phyloP scores from a whole-genome alignment of 2,797 vertebrate species.

The Sebastes hubbsi region DNA sequence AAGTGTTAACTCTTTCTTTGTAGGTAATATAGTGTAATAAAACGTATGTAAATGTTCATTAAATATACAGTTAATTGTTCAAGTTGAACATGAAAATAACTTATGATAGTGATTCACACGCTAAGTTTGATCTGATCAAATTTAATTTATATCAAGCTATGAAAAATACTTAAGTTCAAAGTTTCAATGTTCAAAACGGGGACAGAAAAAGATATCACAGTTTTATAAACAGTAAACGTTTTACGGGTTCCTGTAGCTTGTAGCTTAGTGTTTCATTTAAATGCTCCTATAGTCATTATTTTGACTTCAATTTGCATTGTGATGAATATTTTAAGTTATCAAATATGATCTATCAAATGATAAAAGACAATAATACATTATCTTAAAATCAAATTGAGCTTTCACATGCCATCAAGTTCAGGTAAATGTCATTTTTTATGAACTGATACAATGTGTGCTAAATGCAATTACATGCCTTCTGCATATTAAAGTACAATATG shows the following conservation, averaged over 20 bases:
- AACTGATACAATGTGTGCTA: constrained; percentile 66
- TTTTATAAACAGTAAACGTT: constrained; percentile 10
- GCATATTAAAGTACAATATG: constrained; percentile 80
- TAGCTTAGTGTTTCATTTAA: constrained; percentile 3
- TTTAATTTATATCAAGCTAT: not conserved
- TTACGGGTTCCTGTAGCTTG: not conserved
- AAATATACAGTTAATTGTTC: constrained; percentile 5
- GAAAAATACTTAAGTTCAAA: not conserved
- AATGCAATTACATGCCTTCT: constrained; percentile 83
- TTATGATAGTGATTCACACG: not conserved
- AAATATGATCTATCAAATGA: constrained; percentile 28
- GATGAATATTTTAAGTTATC: constrained; percentile 19
- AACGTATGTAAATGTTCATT: not conserved
- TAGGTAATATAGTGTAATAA: not conserved
- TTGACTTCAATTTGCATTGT: constrained; percentile 7
- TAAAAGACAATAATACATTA: constrained; percentile 40
- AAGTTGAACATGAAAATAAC: not conserved
- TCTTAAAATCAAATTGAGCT: constrained; percentile 39
- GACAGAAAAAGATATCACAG: constrained; percentile 12
- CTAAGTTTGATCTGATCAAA: not conserved
- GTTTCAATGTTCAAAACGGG: constrained; percentile 1
- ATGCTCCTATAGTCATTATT: not conserved
- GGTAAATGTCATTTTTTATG: constrained; percentile 18
- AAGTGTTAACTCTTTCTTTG: not conserved
- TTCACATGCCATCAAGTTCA: constrained; percentile 47